These are phyloP conservation scores for Corythaixoides concolor DNA, from an alignment of 2,113 vertebrate species.

Conservation along the genomic window DNA sequence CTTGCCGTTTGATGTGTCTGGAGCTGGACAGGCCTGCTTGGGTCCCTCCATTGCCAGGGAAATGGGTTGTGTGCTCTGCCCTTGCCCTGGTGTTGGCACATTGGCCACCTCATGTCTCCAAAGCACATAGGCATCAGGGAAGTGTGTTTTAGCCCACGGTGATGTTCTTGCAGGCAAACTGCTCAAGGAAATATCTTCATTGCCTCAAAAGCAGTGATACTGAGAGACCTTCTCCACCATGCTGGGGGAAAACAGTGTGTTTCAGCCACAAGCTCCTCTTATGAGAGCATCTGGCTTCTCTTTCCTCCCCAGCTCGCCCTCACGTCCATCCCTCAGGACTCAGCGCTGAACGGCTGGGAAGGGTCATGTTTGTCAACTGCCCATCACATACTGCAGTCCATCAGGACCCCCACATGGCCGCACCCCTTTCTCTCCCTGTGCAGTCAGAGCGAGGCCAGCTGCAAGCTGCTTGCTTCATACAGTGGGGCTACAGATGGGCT, in stretches of 20 bases:
- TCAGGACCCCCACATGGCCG: background rate
- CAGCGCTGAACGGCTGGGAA: background rate
- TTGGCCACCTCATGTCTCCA: background rate
- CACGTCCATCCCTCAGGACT: fast-evolving
- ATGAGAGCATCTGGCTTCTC: fast-evolving
- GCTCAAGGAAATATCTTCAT: background rate
- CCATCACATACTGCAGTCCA: background rate
- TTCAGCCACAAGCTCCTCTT: background rate
- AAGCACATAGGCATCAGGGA: fast-evolving
- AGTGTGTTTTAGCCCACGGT: background rate
- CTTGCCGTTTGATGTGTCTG: fast-evolving
- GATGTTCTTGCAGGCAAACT: background rate
- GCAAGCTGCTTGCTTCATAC: background rate
- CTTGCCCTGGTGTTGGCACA: background rate
- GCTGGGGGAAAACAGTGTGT: fast-evolving
- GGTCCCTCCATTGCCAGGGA: background rate
- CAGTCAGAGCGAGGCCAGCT: background rate
- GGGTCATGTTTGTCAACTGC: background rate
- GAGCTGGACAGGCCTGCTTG: background rate
- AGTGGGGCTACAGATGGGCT: background rate
- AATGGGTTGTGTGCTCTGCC: background rate
- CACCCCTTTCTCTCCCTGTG: fast-evolving
- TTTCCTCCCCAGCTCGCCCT: background rate
- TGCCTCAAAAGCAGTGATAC: background rate
- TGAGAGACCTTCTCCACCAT: background rate